Percentiles rank a stretch among this genome's conserved stretches.
phyloP scores from a whole-genome alignment of 2,797 vertebrate genomes.

The Rhinophrynus dorsalis region DNA sequence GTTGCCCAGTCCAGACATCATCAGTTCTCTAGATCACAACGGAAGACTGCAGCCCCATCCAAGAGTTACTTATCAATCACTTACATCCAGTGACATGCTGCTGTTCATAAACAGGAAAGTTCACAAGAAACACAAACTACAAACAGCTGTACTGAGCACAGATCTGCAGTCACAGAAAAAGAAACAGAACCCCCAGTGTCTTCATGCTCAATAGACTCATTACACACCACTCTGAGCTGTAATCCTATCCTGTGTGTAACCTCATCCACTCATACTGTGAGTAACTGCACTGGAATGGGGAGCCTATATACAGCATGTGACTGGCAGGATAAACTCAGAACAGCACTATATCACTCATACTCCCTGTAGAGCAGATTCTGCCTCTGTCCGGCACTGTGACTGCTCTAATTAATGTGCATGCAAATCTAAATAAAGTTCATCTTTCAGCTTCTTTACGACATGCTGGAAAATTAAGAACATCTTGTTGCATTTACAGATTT shows the following conservation, averaged over 20 bases:
- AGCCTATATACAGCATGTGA: slow-evolving; percentile 9
- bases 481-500: no score
- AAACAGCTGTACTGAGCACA: slow-evolving; percentile 26
- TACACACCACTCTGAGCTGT: slow-evolving; percentile 25
- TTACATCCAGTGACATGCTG: background rate
- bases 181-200: slow-evolving; percentile 45
- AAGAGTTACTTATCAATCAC: background rate
- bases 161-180: background rate
- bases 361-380: background rate
- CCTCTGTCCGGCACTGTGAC: background rate
- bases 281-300: slow-evolving; percentile 43
- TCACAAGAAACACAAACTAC: background rate
- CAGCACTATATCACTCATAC: background rate
- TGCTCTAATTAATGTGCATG: background rate
- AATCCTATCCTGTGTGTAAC: slow-evolving; percentile 43
- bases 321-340: background rate
- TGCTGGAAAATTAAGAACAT: no score
- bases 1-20: no score
- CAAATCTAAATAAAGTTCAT: background rate
- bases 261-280: slow-evolving; percentile 41
- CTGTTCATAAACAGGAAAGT: slow-evolving; percentile 4
- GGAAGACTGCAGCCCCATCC: background rate
- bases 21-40: background rate
- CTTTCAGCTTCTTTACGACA: no score
- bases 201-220: slow-evolving; percentile 29